Percentiles rank a stretch among this genome's conserved stretches.
phyloP scores from a whole-genome alignment of 2,113 vertebrate genomes.

The Ciconia stormi region DNA sequence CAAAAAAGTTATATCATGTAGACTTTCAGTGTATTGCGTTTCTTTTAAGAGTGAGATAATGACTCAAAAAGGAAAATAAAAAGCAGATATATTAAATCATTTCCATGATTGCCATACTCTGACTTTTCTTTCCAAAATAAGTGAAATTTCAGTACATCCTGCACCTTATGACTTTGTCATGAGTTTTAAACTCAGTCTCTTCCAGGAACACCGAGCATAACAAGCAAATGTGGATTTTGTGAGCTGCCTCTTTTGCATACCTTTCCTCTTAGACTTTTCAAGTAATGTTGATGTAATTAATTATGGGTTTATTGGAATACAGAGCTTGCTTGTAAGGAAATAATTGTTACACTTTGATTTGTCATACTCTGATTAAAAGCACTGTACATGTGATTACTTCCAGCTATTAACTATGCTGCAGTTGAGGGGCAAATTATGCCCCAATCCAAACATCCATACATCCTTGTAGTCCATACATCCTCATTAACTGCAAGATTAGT shows the following conservation, averaged over 20 bases:
- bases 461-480: not conserved
- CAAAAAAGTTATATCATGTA: not conserved
- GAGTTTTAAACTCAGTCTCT: not conserved
- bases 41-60: not conserved
- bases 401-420: not conserved
- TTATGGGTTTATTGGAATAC: not conserved
- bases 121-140: not conserved
- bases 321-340: not conserved
- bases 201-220: not conserved
- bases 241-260: not conserved
- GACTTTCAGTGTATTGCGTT: not conserved
- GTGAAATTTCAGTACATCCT: not conserved
- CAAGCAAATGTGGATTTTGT: not conserved
- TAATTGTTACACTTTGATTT: not conserved
- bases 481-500: not conserved
- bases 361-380: not conserved
- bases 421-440: not conserved
- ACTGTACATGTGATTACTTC: not conserved
- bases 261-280: not conserved
- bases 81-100: not conserved
- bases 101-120: not conserved
- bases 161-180: not conserved
- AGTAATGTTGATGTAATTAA: not conserved
- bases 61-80: not conserved
- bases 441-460: not conserved